Base-by-base conservation (phyloP, 2,888 invertebrate genomes). In the Melanargia galathea region DNA sequence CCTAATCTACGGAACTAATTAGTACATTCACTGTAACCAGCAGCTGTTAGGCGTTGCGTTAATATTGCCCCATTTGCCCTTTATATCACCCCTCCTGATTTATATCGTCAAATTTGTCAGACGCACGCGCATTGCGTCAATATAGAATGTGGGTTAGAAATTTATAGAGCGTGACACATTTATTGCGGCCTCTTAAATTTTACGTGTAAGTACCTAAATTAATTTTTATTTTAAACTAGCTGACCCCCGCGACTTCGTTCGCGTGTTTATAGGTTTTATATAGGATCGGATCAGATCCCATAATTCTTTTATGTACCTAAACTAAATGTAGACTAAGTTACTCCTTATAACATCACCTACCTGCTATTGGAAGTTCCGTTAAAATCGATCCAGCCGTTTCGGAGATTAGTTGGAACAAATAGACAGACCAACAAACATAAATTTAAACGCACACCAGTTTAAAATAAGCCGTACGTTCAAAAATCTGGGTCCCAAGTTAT, bases 21-120 rank as follows among this genome's bases (percentile, higher is more conserved):
- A 71, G 71, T 70, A 72, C 68, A 73, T 71, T 70, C 67, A 71
- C 68, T 64, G 70, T 71, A 68, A 69, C 77, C 79, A 78, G 78
- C 81, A 48, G 58, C 22, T 48, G 56, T 56, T 43, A 18, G 30
- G 13, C 79, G 78, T 77, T 73, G 70, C 70, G 65, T 74, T 79
- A 77, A 79, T 79, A 77, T 77, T 74, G 69, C 76, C 78, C 79
- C 77, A 81, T 84, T 83, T 79, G 74, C 73, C 74, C 70, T 74
- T 73, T 76, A 78, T 79, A 81, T 82, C 75, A 75, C 76, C 77
- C 76, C 72, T 69, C 49, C 70, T 80, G 79, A 84, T 83, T 84
- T 83, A 84, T 84, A 73, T 70, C 72, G 66, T 69, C 72, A 71
- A 66, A 76, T 79, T 77, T 78, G 76, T 75, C 71, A 62, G 58